Conservation (phyloP, 2,113 vertebrate species). For the Potamarius usumacintae region DNA sequence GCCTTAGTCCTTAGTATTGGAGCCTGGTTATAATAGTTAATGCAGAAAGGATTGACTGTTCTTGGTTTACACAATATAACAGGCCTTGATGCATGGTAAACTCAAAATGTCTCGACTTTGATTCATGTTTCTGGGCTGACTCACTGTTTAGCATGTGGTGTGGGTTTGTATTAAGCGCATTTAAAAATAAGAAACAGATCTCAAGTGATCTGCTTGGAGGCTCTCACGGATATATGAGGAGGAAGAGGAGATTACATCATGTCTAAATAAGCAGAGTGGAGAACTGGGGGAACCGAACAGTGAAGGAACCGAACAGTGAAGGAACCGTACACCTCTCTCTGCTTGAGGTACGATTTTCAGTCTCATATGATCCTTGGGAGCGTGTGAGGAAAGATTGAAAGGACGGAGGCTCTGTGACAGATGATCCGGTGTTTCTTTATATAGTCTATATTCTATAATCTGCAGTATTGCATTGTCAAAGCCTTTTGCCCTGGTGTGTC, state of each 20-base stretch:
- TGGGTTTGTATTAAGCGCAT: constrained; percentile 19
- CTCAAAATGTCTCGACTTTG: constrained; percentile 1
- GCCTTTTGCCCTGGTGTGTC: neutral
- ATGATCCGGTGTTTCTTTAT: neutral
- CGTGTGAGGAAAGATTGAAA: neutral
- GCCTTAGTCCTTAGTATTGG: neutral
- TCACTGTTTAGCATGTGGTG: constrained; percentile 8
- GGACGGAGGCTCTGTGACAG: neutral
- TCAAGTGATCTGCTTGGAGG: neutral
- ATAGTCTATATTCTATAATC: neutral
- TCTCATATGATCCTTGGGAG: neutral
- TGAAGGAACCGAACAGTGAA: neutral
- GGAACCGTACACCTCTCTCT: neutral
- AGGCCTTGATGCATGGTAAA: neutral
- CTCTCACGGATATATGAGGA: neutral
- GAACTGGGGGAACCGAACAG: neutral
- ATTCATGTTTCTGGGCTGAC: constrained; percentile 5
- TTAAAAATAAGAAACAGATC: neutral
- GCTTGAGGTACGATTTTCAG: neutral
- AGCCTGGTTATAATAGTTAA: constrained; percentile 4
- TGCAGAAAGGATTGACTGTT: neutral
- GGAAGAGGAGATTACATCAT: neutral
- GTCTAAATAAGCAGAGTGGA: constrained; percentile 11
- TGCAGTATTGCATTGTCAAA: neutral
- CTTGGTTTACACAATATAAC: neutral